Base-by-base conservation (phyloP, 2,113 vertebrate genomes). In the Hippopotamus amphibius region DNA sequence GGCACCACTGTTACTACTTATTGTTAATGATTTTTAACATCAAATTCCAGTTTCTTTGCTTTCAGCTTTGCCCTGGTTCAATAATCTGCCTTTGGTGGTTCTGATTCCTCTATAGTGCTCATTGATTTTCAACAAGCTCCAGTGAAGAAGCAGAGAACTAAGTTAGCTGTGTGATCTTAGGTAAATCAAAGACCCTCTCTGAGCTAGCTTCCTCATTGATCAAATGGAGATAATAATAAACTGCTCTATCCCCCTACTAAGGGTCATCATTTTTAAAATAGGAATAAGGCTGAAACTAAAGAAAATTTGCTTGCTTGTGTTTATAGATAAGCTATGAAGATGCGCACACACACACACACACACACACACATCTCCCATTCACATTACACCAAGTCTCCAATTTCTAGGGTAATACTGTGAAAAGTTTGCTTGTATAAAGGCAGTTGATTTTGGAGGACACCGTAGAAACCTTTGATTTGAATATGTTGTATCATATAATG, bases 41-140 rank as follows among this genome's bases (percentile, higher is more conserved):
- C 61, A 69, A 90, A 97, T 95, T 95, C 59, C 69, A 93, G 43
- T 81, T 80, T 92, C n/a, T 96, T 90, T 88, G 76, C 96, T 93
- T 95, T 97, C 65, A 93, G 69, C 76, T 90, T 65, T 92, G 33
- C 66, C 81, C 61, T 43, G 1, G 28, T 96, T 86, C 85, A 65
- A 14, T 72, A 50, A 76, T n/a, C 55, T 80, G 12, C 24, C 24
- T 71, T 50, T 15, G 6, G 15, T 24, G 30, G 55, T 24, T 63
- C 80, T 88, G 19, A 7, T 74, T 77, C 43, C 22, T 46, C 7
- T 22, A 4, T 0, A 71, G 69, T 50, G 10, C 4, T 48, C 24
- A 19, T 3, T 94, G 91, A 43, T 88, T 90, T 82, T 91, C 59
- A 61, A 2, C 30, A 28, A 66, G 41, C 19, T 41, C 17, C 68